Evolutionary conservation across 2,113 vertebrate species (phyloP).

Genomic region (Lampris megalopsis): DNA sequence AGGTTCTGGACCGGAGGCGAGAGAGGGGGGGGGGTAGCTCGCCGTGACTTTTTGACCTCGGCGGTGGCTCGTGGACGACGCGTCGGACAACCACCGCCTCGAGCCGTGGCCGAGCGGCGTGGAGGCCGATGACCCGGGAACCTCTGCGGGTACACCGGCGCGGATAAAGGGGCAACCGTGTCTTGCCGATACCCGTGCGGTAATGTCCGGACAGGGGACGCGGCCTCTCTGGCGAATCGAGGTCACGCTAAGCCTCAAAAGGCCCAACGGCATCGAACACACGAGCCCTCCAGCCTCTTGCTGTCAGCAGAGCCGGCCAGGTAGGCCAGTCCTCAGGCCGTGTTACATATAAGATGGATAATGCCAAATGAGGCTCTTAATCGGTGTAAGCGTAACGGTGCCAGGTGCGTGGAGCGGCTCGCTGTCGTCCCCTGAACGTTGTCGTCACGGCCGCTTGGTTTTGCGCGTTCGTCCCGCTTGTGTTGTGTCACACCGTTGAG

Average conservation of each 20-base stretch:
- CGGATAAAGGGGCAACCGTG: background rate
- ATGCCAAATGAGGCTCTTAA: slow-evolving; percentile 40
- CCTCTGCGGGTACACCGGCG: too few relatives aligned
- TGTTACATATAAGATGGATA: slow-evolving; percentile 19
- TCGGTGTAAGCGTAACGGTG: slow-evolving; percentile 30
- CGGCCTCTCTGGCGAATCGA: slow-evolving; percentile 22
- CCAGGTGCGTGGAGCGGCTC: slow-evolving; percentile 24
- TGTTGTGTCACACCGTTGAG: slow-evolving; percentile 65
- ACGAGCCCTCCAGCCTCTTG: too few relatives aligned
- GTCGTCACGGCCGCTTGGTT: slow-evolving; percentile 69
- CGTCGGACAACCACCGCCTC: slow-evolving; percentile 42
- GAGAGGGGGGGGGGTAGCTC: slow-evolving; percentile 42
- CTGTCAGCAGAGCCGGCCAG: too few relatives aligned
- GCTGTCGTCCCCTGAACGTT: slow-evolving; percentile 55
- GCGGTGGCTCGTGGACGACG: slow-evolving; percentile 52
- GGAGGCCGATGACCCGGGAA: slow-evolving; percentile 42
- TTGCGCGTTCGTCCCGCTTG: slow-evolving; percentile 63
- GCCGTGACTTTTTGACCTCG: slow-evolving; percentile 68
- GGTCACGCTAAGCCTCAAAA: slow-evolving; percentile 1
- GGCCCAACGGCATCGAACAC: background rate
- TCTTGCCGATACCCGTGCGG: background rate
- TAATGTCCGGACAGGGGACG: background rate
- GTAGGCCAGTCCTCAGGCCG: background rate
- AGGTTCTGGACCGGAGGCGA: slow-evolving; percentile 14
- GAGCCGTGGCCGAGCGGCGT: slow-evolving; percentile 18